Base-by-base conservation (phyloP, 1,140 invertebrate genomes). In the Aphidius ervi region DNA sequence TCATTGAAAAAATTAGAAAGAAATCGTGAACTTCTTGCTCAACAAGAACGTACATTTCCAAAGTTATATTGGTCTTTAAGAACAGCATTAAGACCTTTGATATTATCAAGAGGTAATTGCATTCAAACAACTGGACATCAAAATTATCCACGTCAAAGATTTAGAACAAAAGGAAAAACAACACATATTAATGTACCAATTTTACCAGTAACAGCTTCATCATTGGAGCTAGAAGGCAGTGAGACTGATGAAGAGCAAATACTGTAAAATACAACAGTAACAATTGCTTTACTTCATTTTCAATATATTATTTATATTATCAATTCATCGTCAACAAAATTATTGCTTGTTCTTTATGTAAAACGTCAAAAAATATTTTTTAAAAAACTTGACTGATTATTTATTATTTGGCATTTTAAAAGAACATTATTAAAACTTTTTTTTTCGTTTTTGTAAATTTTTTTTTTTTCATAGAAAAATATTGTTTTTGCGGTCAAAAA, bases 31-130 rank as follows among this genome's bases (percentile, higher is more conserved):
- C 71, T 91, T 10, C 75, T 92, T 31, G 85, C 86, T 9, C 83
- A 88, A 65, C 90, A 92, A 64, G 90, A 93, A 74, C 81, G 89
- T n/a, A 68, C 87, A 3, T 89, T 89, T 71, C 90, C 90, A 0
- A 81, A 83, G 23, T 69, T 93, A 0, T 92, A 88, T 67, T 80
- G 81, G 68, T 89, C 86, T 50, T 70, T 93, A 31, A 81, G 84
- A 48, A 82, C 85, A 3, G 88, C 90, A 5, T 74, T 93, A 16
- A 83, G 86, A 67, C 89, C 90, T 1, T 73, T 92, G 47, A 87
- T 92, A 63, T 68, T 72, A 4, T 72, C 74, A 0, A 70, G 71
- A 7, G 68, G 67, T n/a, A 68, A 68, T 9, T 50, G 56, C 23
- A 16, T 4, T n/a, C 39, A 49, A 9, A 37, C 3, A 4, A 20